Evolutionary conservation across 2,888 invertebrate species (phyloP).

Genomic region (Tinea trinotella): DNA sequence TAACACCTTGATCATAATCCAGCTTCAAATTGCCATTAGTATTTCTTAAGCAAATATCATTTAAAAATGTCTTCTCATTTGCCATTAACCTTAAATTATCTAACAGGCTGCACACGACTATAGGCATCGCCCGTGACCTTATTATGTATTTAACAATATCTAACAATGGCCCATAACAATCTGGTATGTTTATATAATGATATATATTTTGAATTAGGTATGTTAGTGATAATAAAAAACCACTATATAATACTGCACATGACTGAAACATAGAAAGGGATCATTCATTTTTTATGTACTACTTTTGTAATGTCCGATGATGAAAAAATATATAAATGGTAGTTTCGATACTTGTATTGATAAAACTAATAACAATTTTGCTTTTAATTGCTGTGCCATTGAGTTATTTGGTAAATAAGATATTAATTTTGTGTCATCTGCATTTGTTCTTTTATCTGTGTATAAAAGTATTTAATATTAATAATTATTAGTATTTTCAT

Average conservation of each 20-base stretch:
- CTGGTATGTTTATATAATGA: slow-evolving; percentile 17
- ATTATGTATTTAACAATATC: slow-evolving; percentile 35
- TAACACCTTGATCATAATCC: slow-evolving; percentile 58
- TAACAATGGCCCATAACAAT: slow-evolving; percentile 24
- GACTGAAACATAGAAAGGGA: slow-evolving; percentile 43
- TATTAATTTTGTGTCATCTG: no score
- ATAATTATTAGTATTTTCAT: no score
- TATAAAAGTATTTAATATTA: no score
- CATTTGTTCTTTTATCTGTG: no score
- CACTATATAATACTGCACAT: slow-evolving; percentile 45
- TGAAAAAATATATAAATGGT: no score
- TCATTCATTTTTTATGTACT: no score
- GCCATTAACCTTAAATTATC: slow-evolving; percentile 29
- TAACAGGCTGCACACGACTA: slow-evolving; percentile 35
- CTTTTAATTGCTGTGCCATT: no score
- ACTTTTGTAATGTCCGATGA: no score
- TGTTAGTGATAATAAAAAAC: slow-evolving; percentile 37
- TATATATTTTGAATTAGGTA: slow-evolving; percentile 25
- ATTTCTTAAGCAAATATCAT: slow-evolving; percentile 34
- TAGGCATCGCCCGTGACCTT: slow-evolving; percentile 38
- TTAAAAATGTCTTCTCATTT: slow-evolving; percentile 26
- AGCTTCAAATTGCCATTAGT: slow-evolving; percentile 40
- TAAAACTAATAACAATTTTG: no score
- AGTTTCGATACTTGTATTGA: no score
- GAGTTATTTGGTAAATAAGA: no score